Conservation (phyloP, 2,113 vertebrate genomes). For the Rousettus leschenaultii region DNA sequence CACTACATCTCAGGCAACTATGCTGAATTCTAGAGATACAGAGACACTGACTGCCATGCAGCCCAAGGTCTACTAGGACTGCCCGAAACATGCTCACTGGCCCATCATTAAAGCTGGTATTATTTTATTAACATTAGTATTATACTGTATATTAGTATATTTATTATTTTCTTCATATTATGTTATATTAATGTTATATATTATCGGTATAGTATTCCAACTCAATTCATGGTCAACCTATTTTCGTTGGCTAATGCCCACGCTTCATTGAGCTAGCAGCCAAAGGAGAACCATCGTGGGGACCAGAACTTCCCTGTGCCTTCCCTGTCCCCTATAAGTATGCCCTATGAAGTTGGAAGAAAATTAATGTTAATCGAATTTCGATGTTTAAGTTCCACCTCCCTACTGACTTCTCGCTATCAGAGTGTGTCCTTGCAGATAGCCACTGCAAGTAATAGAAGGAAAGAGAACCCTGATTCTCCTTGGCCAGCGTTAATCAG, state of each 20-base stretch:
- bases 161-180: background rate
- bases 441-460: background rate
- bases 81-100: background rate
- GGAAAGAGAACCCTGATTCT: background rate
- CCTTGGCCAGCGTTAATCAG: background rate
- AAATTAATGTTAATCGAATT: background rate
- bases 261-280: background rate
- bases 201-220: background rate
- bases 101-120: background rate
- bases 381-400: background rate
- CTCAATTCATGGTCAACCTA: background rate
- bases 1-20: background rate
- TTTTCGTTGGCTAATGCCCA: background rate
- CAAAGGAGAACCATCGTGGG: background rate
- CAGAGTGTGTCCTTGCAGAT: background rate
- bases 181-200: background rate
- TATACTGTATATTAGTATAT: background rate
- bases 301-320: background rate
- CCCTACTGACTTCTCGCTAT: background rate
- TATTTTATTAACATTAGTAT: background rate
- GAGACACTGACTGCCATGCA: background rate
- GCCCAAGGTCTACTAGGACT: background rate
- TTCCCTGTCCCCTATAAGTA: background rate
- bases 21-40: background rate
- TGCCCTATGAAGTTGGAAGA: background rate